Base-by-base conservation (phyloP, 2,113 vertebrate species). In the Oryctolagus cuniculus region DNA sequence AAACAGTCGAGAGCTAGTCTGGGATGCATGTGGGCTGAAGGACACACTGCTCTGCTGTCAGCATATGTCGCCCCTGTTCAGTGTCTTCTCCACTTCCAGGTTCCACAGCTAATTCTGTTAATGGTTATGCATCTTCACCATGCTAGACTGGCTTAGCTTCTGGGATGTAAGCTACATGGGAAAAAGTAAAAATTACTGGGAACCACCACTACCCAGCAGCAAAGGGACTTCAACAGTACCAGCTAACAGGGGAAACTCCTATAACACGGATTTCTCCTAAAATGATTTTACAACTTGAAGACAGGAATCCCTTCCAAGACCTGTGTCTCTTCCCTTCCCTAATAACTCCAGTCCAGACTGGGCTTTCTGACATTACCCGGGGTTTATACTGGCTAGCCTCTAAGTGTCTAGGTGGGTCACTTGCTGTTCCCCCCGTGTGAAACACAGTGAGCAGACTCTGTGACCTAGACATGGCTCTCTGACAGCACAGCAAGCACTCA, bases 81-180 rank as follows among this genome's bases (percentile, higher is more conserved):
- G 10, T 19, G 67, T 17, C 61, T 70, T 55, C 36, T 51, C 27
- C 29, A 86, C 38, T 21, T 67, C 36, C 49, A 24, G 27, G 38
- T 31, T 49, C 24, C 15, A 70, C 0, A 83, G 38, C 53, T 95
- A 61, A 86, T 34, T 82, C 70, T 91, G 24, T 6, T 53, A 17
- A 74, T 34, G 17, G 19, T n/a, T 66, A 66, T 21, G 27, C 22
- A 66, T 44, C 63, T 82, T 86, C 44, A 61, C 51, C 31, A 49
- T 22, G 74, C 63, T 69, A 64, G 74, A n/a, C 38, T 82, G 89
- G 27, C 31, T 87, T 95, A 84, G n/a, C 73, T 75, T 86, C 36
- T 77, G 13, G 53, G 75, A 90, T 87, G 80, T 53, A 84, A 83
- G 27, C 72, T 84, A 31, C 9, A 73, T 3, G 12, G 44, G 34